A percentile compares a stretch with the other conserved stretches of the same genome.
phyloP scores from a whole-genome alignment of 2,888 invertebrate genomes.

The Antheraea yamamai region DNA sequence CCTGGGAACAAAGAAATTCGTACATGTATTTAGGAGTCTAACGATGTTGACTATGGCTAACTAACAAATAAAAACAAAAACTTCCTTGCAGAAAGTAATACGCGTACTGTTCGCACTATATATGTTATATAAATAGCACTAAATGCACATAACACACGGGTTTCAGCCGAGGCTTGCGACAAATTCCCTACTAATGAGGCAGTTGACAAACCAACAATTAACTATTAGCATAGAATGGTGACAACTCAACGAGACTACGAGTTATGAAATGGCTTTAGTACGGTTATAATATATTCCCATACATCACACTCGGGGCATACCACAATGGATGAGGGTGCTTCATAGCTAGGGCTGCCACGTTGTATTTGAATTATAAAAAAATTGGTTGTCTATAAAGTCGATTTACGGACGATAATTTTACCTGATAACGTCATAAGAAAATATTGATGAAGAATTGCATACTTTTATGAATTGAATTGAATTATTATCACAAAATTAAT shows the following conservation, averaged over 20 bases:
- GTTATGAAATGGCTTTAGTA: constrained; percentile 17
- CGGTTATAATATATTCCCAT: not conserved
- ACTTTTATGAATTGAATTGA: no score
- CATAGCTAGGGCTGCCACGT: not conserved
- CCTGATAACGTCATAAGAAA: no score
- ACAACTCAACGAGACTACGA: constrained; percentile 29
- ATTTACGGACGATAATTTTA: no score
- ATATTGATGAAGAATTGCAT: no score
- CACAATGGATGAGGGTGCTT: not conserved
- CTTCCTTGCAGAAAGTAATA: not conserved
- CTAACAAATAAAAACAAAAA: no score
- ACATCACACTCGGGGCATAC: not conserved
- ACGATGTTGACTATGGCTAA: no score
- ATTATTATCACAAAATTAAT: no score
- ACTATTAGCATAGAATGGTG: constrained; percentile 61
- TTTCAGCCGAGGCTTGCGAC: constrained; percentile 23
- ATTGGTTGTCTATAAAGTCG: no score
- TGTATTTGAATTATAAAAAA: no score
- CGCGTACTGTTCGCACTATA: not conserved
- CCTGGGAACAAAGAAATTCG: no score
- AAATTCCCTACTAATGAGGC: constrained; percentile 36
- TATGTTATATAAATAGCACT: not conserved
- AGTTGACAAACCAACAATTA: constrained; percentile 48
- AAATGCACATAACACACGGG: not conserved
- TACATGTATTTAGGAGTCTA: no score